Percentiles rank a stretch among this genome's conserved stretches.
phyloP scores from a whole-genome alignment of 92 coral and sea anemone species.

The Epizoanthus stellaris region DNA sequence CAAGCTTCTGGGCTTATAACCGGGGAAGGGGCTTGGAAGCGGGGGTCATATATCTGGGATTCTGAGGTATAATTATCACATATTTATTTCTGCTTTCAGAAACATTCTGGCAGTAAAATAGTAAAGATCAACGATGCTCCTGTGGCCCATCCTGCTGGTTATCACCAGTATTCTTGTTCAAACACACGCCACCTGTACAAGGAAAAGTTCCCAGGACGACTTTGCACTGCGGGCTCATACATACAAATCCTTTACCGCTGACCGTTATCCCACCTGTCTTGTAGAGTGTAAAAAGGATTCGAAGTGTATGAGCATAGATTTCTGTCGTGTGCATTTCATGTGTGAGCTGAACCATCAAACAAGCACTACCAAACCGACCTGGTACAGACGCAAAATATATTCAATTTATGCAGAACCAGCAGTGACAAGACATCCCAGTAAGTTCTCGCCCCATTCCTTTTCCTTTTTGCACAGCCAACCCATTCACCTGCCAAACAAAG shows the following conservation, averaged over 20 bases:
- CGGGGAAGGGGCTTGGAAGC: too few species aligned
- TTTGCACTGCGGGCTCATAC: constrained; percentile 1
- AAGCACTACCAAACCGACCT: constrained; percentile 2
- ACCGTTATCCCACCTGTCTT: background rate
- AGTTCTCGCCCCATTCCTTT: background rate
- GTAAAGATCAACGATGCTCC: background rate
- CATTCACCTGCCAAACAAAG: too few species aligned
- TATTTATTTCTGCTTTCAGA: too few species aligned
- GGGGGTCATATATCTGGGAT: too few species aligned
- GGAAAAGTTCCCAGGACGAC: background rate
- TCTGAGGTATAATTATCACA: too few species aligned
- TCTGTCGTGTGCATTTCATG: constrained; percentile 2
- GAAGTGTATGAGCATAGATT: constrained; percentile 14
- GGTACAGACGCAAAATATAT: constrained; percentile 3
- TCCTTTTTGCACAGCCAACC: background rate
- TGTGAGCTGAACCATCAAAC: constrained; percentile 27
- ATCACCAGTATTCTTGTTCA: background rate
- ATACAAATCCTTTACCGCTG: background rate
- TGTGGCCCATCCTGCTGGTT: background rate
- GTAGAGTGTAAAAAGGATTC: background rate
- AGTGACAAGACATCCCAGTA: background rate
- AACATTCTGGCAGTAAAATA: background rate
- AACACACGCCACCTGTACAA: background rate
- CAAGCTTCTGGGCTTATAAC: too few species aligned
- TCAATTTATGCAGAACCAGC: constrained; percentile 10